Base-by-base conservation (phyloP, 2,113 vertebrate genomes). In the Callionymus lyra region DNA sequence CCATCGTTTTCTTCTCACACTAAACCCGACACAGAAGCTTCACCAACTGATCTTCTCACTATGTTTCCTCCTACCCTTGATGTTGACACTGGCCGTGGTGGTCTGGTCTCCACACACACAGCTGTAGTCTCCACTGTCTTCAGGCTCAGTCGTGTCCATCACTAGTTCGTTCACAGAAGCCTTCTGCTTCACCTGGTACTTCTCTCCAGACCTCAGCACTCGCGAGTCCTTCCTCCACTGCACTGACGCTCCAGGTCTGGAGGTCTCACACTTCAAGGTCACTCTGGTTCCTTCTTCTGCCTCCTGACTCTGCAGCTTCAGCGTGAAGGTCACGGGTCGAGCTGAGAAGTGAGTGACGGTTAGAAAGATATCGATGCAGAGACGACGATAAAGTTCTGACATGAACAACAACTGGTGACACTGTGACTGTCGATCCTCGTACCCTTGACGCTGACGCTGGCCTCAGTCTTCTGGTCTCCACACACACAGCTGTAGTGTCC, bases 221-320 rank as follows among this genome's bases (percentile, higher is more conserved):
- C 63, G 50, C 1, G 38, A 18, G 33, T 64, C 75, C 2, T 73
- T 86, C 63, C 65, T 85, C 91, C 92, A 95, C 49, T 84, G 84
- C 41, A 93, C 88, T 0, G 87, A 69, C 0, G 76, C 60, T 0
- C 65, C 84, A 31, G 88, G 55, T 8, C 89, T 87, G 2, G 87
- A 91, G 38, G 93, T 80, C 61, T 84, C 67, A 31, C 91, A 94
- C 11, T n/a, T 58, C 31, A 93, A 63, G 0, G 62, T 82, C 38
- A 87, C 50, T 27, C 59, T 68, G 12, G 59, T 76, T 12, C 84
- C 87, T 51, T 88, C 88, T 41, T 83, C 81, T 6, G 56, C 67
- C 39, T 89, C 85, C 59, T 80, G 76, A 0, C 68, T 83, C 38
- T 73, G 56, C 14, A 91, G 76, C 52, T 84, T 82, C 52, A 53